Evolutionary conservation across 2,113 vertebrate species (phyloP).

Genomic region (Pimephales promelas): DNA sequence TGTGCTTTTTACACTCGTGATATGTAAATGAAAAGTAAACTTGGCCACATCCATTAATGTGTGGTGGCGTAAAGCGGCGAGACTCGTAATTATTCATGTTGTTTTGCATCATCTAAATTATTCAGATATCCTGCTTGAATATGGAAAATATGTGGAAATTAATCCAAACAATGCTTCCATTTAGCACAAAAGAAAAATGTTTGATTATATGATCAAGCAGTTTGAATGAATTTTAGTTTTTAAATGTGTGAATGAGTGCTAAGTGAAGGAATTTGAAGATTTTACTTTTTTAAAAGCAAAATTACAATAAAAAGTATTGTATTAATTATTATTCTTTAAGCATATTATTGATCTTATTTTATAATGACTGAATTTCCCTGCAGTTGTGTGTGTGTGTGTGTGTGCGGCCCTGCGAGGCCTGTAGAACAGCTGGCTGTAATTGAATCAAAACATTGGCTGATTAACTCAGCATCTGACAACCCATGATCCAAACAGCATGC

Average conservation of each 20-base stretch:
- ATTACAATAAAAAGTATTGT: not conserved
- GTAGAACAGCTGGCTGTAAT: slow-evolving; percentile 99
- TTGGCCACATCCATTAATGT: slow-evolving; percentile 58
- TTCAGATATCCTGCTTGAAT: slow-evolving; percentile 65
- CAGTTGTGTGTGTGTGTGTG: not conserved
- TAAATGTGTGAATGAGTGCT: too few species aligned
- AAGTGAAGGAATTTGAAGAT: not conserved
- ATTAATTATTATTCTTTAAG: not conserved
- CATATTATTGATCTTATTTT: not conserved
- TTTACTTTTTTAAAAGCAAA: not conserved
- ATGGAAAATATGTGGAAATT: slow-evolving; percentile 38
- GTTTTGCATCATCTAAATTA: slow-evolving; percentile 72
- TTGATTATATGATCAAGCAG: not conserved
- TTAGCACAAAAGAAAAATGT: not conserved
- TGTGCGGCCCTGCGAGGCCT: slow-evolving; percentile 87
- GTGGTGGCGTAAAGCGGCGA: slow-evolving; percentile 62
- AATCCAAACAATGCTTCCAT: slow-evolving; percentile 30
- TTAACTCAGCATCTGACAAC: slow-evolving; percentile 98
- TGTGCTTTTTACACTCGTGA: slow-evolving; percentile 11
- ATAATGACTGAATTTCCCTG: too few species aligned
- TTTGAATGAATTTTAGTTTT: not conserved
- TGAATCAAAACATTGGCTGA: slow-evolving; percentile 99
- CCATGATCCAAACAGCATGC: slow-evolving; percentile 97
- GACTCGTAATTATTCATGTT: slow-evolving; percentile 71
- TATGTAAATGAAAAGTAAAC: slow-evolving; percentile 53